Conservation (phyloP, 2,888 invertebrate species). For the Atethmia centrago region DNA sequence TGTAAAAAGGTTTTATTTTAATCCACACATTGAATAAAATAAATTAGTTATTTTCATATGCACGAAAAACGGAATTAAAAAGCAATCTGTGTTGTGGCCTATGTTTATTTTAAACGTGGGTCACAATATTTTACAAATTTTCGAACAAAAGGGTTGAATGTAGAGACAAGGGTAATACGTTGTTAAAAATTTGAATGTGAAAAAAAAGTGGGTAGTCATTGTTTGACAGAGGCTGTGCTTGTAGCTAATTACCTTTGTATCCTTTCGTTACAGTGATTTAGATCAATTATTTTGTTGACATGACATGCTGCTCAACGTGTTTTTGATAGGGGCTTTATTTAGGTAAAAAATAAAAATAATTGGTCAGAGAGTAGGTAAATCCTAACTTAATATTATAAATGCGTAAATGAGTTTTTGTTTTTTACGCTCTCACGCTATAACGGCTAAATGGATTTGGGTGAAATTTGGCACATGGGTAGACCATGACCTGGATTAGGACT, state of each 20-base stretch:
- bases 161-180: slow-evolving; percentile 3
- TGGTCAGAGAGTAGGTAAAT: neutral
- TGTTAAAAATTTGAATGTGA: slow-evolving; percentile 29
- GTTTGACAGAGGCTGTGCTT: slow-evolving; percentile 24
- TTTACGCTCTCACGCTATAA: too few relatives aligned
- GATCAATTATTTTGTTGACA: slow-evolving; percentile 38
- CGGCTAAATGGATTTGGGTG: too few relatives aligned
- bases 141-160: slow-evolving; percentile 32
- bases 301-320: slow-evolving; percentile 17
- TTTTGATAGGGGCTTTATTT: slow-evolving; percentile 1
- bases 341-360: neutral
- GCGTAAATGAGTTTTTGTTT: too few relatives aligned
- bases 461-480: too few relatives aligned
- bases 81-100: slow-evolving; percentile 33
- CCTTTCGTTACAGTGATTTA: slow-evolving; percentile 39
- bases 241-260: slow-evolving; percentile 41
- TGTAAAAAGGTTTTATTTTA: slow-evolving; percentile 21
- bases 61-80: slow-evolving; percentile 38
- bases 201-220: slow-evolving; percentile 26
- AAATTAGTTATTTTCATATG: slow-evolving; percentile 19
- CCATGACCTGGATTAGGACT: too few relatives aligned
- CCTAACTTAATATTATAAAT: too few relatives aligned
- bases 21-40: slow-evolving; percentile 22
- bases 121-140: slow-evolving; percentile 40
- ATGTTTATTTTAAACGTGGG: slow-evolving; percentile 39